phyloP scores from a whole-genome alignment of 2,797 vertebrate species.

The Sebastolobus alascanus region DNA sequence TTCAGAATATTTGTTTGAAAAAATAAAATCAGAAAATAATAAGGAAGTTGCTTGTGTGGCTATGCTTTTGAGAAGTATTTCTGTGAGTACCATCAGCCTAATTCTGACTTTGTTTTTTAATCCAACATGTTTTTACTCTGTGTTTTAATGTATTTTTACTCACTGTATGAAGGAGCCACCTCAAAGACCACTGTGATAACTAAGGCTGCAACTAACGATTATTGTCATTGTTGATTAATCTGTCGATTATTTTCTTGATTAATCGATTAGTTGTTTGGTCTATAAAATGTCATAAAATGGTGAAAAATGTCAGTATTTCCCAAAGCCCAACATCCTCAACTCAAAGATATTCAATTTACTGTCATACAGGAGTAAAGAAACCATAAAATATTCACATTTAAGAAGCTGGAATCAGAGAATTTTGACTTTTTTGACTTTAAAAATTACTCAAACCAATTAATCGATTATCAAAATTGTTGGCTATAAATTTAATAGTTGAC shows the following conservation, averaged over 20 bases:
- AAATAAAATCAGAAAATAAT: not conserved
- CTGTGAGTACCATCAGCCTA: not conserved
- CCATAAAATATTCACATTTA: too few species aligned
- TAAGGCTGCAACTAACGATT: not conserved
- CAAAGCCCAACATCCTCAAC: accelerated
- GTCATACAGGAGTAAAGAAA: too few species aligned
- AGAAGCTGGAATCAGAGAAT: accelerated
- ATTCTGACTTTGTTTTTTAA: not conserved
- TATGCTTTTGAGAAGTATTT: not conserved
- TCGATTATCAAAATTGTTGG: accelerated
- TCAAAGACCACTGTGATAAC: not conserved
- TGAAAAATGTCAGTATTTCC: too few species aligned
- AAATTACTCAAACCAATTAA: not conserved
- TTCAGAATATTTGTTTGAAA: not conserved
- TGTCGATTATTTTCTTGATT: too few species aligned
- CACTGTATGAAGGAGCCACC: not conserved
- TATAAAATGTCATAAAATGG: too few species aligned
- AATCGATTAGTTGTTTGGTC: too few species aligned
- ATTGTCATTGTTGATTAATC: too few species aligned
- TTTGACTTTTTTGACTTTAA: not conserved
- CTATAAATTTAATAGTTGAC: accelerated
- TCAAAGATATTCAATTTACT: too few species aligned
- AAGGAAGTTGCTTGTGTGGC: not conserved
- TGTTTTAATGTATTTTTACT: not conserved
- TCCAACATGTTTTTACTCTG: not conserved